Evolutionary conservation across 2,888 invertebrate genomes (phyloP).

Genomic region (Troglohyphantes excavatus): DNA sequence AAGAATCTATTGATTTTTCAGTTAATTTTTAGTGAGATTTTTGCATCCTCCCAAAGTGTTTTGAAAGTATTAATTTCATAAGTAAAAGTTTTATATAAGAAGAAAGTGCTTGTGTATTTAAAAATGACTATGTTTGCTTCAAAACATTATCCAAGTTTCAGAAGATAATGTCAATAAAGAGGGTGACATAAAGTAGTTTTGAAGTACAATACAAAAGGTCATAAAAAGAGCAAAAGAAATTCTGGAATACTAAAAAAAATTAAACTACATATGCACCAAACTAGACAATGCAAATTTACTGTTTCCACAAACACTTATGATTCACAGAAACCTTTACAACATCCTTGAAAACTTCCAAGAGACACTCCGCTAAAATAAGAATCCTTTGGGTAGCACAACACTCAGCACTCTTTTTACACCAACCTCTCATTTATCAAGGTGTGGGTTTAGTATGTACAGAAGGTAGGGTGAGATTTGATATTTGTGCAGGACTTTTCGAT

Average conservation of each 20-base stretch:
- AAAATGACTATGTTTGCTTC: no score
- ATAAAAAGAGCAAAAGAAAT: no score
- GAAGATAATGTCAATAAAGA: no score
- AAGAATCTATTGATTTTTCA: no score
- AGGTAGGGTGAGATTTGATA: not conserved
- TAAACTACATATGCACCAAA: not conserved
- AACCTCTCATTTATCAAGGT: not conserved
- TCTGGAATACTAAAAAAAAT: not conserved
- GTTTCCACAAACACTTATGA: not conserved
- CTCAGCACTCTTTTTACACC: slow-evolving; percentile 13
- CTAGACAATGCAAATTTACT: not conserved
- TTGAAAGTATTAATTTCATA: no score
- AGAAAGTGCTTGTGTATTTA: no score
- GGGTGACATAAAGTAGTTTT: no score
- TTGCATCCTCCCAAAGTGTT: no score
- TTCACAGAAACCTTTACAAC: not conserved
- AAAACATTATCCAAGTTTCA: no score
- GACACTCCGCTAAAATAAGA: slow-evolving; percentile 19
- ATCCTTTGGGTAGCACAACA: not conserved
- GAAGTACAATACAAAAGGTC: no score
- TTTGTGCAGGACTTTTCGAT: slow-evolving; percentile 8
- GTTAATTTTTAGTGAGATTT: no score
- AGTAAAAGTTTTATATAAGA: no score
- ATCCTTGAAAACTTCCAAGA: not conserved
- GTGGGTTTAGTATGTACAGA: slow-evolving; percentile 11